Evolutionary conservation across 2,888 invertebrate genomes (phyloP).

Genomic region (Barypeithes pellucidus): DNA sequence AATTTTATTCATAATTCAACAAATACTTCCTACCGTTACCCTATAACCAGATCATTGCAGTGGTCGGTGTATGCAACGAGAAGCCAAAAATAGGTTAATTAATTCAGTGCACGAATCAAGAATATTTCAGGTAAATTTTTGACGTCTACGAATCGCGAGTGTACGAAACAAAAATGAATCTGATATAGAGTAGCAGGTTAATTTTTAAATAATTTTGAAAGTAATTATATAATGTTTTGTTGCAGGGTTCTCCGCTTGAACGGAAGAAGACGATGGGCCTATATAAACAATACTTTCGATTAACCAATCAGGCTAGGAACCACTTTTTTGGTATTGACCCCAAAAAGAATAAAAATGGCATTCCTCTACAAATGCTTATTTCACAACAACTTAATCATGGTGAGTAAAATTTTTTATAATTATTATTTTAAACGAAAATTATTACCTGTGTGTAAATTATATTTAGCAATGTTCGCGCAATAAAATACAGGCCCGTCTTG

Average conservation of each 20-base stretch:
- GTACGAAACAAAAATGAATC: too few species aligned
- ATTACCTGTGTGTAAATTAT: too few species aligned
- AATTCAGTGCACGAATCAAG: too few species aligned
- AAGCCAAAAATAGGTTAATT: too few species aligned
- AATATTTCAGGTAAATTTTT: too few species aligned
- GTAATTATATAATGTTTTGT: slow-evolving; percentile 50
- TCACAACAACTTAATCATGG: slow-evolving; percentile 85
- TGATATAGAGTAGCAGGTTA: not conserved
- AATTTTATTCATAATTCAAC: too few species aligned
- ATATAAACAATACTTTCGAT: slow-evolving; percentile 85
- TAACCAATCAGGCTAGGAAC: slow-evolving; percentile 82
- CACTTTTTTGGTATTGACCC: slow-evolving; percentile 76
- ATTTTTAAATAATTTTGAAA: too few species aligned
- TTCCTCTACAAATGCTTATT: slow-evolving; percentile 86
- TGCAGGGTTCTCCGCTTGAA: slow-evolving; percentile 59
- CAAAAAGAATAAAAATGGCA: slow-evolving; percentile 72
- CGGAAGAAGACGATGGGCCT: slow-evolving; percentile 75
- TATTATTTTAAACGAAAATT: not conserved
- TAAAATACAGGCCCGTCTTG: not conserved
- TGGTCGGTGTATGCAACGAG: too few species aligned
- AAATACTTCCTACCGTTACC: too few species aligned
- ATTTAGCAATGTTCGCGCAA: too few species aligned
- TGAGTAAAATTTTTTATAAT: slow-evolving; percentile 71
- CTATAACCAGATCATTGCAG: too few species aligned
- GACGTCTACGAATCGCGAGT: too few species aligned